Base-by-base conservation (phyloP, 2,888 invertebrate species). In the Dysmachus trigonus region DNA sequence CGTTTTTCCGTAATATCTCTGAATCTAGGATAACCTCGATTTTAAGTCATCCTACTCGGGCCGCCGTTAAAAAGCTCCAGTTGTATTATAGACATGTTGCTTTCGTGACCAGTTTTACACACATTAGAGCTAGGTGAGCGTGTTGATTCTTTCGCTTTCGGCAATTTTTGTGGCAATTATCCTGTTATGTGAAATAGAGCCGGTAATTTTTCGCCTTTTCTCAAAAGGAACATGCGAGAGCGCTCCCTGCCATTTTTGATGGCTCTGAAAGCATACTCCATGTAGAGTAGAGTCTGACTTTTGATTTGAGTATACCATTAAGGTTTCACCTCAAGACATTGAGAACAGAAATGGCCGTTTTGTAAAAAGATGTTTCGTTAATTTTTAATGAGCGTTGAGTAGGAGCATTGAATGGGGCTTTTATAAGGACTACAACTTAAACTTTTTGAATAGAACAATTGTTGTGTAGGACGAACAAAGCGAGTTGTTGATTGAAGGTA, bases 111-210 rank as follows among this genome's bases (percentile, higher is more conserved):
- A 0, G 10, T 33, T 33, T 33, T 31, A n/a, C 31, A 73, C 33
- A 73, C 73, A 33, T n/a, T 18, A 15, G 33, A n/a, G 15, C 31
- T 7, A 33, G n/a, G 73, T 73, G 73, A 73, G 31, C n/a, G 5
- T 33, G 33, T 33, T 73, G n/a, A 33, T 33, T n/a, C 33, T 31
- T 73, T 73, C 31, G n/a, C 15, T n/a, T n/a, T n/a, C n/a, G 5
- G 73, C 33, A 73, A n/a, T 35, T 73, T 73, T 73, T 73, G 35
- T 35, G 73, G 73, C 73, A 33, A 73, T 73, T 73, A 73, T 73
- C 73, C 33, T 73, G n/a, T 73, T 73, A 33, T 7, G 15, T 35
- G 35, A 35, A 73, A 73, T 73, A 33, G 31, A 73, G 30, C n/a
- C 31, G 31, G 73, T 33, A 73, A 73, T 73, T 73, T 31, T 15